phyloP scores from a whole-genome alignment of 92 coral and sea anemone species.

The Phymanthus crucifer region DNA sequence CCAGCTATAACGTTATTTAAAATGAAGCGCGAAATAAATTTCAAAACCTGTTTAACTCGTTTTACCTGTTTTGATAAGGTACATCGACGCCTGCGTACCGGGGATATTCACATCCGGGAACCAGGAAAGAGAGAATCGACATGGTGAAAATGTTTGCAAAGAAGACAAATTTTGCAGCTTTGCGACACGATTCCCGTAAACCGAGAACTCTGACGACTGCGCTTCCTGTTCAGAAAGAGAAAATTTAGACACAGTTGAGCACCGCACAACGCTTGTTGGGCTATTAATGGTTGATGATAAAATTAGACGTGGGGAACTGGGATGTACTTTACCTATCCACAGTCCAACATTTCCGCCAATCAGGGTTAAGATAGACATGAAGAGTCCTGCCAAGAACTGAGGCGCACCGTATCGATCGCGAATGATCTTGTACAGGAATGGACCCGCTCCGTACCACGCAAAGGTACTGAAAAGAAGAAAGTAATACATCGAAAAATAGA shows the following conservation, averaged over 20 bases:
- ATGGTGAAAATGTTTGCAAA: slow-evolving; percentile 29
- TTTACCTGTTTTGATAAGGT: slow-evolving; percentile 44
- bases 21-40: background rate
- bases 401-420: slow-evolving; percentile 37
- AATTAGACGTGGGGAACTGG: no score
- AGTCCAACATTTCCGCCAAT: slow-evolving; percentile 35
- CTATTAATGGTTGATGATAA: no score
- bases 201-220: slow-evolving; percentile 28
- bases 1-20: background rate
- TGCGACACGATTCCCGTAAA: slow-evolving; percentile 30
- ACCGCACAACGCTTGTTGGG: no score
- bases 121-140: slow-evolving; percentile 26
- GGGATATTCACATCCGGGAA: slow-evolving; percentile 51
- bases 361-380: slow-evolving; percentile 16
- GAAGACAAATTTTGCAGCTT: slow-evolving; percentile 42
- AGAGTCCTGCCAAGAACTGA: slow-evolving; percentile 33
- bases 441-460: slow-evolving; percentile 48
- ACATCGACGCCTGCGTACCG: slow-evolving; percentile 43
- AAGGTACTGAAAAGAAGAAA: slow-evolving; percentile 13
- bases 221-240: slow-evolving; percentile 17
- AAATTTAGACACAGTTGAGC: background rate
- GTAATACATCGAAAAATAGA: background rate
- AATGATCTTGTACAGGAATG: slow-evolving; percentile 35
- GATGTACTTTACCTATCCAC: slow-evolving; percentile 20
- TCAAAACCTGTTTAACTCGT: background rate